Evolutionary conservation across 1,140 invertebrate genomes (phyloP), one percentile per base, ranked within the genome.

Genomic region (Dendrolimus kikuchii): DNA sequence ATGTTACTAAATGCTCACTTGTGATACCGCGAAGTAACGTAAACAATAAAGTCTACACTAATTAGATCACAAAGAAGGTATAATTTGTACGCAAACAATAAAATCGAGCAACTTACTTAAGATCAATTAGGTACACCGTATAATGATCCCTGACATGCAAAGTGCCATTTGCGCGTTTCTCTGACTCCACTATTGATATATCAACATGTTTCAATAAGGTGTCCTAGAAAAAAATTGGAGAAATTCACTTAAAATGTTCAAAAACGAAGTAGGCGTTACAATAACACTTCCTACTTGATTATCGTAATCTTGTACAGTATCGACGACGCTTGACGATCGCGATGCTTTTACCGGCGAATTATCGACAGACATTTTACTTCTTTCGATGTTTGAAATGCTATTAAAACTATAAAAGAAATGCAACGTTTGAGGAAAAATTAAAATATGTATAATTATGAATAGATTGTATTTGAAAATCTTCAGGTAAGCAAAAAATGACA

Each of bases 111-210:
- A 89, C 89, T 89, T 86, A 94, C 93, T 92, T 95, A 53, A 93
- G 92, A 89, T 95, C 94, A 68, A 95, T 92, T 68, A 95, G 88
- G 85, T 95, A 96, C 5, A 95, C 94, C 6, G 93, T 95, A 76
- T 93, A 95, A 83, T 93, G 94, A 76, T 96, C 95, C 74, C 93
- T 89, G 58, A 95, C 89, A 79, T 95, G 94, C 53, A 96, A 87
- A 1, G 93, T 91, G 45, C 93, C 92, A 77, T 93, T 94, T 10
- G 92, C 91, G 59, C 94, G 89, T 77, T 95, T 95, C 74, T 95
- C 94, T n/a, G 94, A 93, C 72, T 96, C 95, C 44, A 93, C 90
- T 45, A 96, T 93, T 57, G 90, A 90, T 63, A 96, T 95, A 79
- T 95, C 94, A 82, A 94, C 91, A 81, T 94, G 93, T 84, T 93